Evolutionary conservation across 2,113 vertebrate genomes (phyloP), one percentile per base, ranked within the genome.

Genomic region (Rhynchomys soricoides): DNA sequence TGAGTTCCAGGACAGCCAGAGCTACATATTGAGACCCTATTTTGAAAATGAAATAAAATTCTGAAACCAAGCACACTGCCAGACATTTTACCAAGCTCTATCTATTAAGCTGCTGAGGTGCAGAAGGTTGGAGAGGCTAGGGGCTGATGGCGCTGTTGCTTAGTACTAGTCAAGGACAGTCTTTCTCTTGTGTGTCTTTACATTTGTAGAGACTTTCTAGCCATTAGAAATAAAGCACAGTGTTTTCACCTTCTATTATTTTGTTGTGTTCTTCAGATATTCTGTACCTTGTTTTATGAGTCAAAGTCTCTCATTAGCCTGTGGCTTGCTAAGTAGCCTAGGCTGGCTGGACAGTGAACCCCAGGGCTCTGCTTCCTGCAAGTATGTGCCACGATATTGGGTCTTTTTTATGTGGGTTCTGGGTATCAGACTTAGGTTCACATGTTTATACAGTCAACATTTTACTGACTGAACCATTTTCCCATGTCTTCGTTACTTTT

Each of bases 41-140:
- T 82, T 82, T 57, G 22, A 82, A 82, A 81, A 37, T 81, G 40
- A 81, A 82, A 40, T 81, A 57, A 81, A 79, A 79, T 94, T 94
- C 50, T 82, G 90, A 93, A 93, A n/a, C 24, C 43, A 90, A 37
- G 48, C 37, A 77, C 37, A 70, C 26, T 94, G 50, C 37, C 68
- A 55, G 40, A 1, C 11, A 15, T 82, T 87, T 79, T 71, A 40
- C 59, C 40, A 43, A 82, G 31, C 37, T 85, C 74, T 6, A n/a
- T 37, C 37, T 68, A 11, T 94, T 66, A 4, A 74, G 40, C 40
- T 89, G 3, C 73, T 57, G 50, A 90, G 62, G 45, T 57, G 5
- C 70, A 37, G 19, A 71, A 29, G 19, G 34, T 57, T 59, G 6
- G 57, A 70, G 37, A 71, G 24, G n/a, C 26, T 13, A 5, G 15